Evolutionary conservation across 23 tunicate genomes (phyloP).

Genomic region (Styela clava): DNA sequence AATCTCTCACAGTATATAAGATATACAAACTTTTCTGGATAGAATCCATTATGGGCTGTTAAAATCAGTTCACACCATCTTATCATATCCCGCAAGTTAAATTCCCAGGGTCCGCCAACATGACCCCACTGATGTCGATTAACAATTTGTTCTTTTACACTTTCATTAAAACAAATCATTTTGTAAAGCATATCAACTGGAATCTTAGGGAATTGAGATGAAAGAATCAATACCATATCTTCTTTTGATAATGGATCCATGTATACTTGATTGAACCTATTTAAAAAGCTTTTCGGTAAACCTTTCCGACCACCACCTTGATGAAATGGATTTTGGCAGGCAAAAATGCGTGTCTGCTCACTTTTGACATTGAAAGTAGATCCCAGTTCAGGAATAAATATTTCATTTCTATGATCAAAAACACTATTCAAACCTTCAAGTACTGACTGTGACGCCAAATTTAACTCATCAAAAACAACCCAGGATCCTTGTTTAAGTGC

Average conservation of each 20-base stretch:
- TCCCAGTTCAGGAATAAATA: conserved; percentile 82
- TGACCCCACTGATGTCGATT: conserved; percentile 56
- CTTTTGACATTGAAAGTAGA: conserved; percentile 49
- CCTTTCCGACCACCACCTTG: conserved; percentile 99
- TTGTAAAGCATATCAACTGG: conserved; percentile 19
- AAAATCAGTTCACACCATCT: conserved; percentile 79
- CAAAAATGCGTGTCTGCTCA: conserved; percentile 78
- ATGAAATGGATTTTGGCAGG: conserved; percentile 94
- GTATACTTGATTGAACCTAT: conserved; percentile 90
- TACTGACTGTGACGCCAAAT: conserved; percentile 93
- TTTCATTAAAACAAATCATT: conserved; percentile 66
- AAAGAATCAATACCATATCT: conserved; percentile 63
- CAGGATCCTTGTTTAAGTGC: conserved; percentile 88
- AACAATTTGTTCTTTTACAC: conserved; percentile 38
- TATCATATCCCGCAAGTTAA: conserved; percentile 78
- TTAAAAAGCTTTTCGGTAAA: conserved; percentile 76
- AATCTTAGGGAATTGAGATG: conserved; percentile 30
- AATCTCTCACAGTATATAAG: conserved; percentile 62
- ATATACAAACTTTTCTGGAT: conserved; percentile 16
- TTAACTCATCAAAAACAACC: conserved; percentile 97
- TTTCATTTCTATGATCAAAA: conserved; percentile 89
- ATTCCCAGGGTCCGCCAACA: conserved; percentile 89
- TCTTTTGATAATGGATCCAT: conserved; percentile 36
- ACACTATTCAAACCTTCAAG: conserved; percentile 95
- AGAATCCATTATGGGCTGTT: background rate